Conservation (phyloP, 2,797 vertebrate species). For the Bryconaethiops microstoma region DNA sequence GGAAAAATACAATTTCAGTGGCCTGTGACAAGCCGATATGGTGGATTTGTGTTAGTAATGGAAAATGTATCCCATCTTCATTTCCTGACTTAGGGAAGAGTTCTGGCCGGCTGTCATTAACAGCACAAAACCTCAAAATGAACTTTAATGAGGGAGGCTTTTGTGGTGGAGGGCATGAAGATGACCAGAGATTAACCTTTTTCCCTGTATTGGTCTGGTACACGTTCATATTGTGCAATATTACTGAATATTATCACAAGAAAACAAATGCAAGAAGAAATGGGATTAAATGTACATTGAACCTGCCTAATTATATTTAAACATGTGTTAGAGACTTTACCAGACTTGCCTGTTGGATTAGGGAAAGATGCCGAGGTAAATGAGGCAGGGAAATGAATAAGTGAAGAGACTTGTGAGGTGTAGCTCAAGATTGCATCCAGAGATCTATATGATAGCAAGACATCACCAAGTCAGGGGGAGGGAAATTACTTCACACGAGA, state of each 20-base stretch:
- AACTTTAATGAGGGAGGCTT: not conserved
- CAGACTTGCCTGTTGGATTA: not conserved
- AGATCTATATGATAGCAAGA: constrained; percentile 5
- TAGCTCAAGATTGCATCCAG: not conserved
- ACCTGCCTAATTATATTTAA: not conserved
- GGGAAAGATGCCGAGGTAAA: not conserved
- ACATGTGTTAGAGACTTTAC: not conserved
- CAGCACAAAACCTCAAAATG: constrained; percentile 1
- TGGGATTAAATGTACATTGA: too few species aligned
- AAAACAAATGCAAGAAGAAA: too few species aligned
- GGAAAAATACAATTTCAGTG: constrained; percentile 19
- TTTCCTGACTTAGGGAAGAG: not conserved
- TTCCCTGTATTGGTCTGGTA: too few species aligned
- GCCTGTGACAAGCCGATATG: constrained; percentile 18
- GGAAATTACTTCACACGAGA: constrained; percentile 10
- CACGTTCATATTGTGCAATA: too few species aligned
- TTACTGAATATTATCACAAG: too few species aligned
- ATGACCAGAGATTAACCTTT: not conserved
- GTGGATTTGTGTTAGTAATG: constrained; percentile 40
- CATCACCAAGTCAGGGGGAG: not conserved
- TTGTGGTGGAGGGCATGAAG: not conserved
- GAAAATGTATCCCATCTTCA: constrained; percentile 24
- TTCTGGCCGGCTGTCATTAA: not conserved
- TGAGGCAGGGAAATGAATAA: not conserved
- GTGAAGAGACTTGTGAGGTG: not conserved